Evolutionary conservation across 1,140 invertebrate species (phyloP).

Genomic region (Microplitis mediator): DNA sequence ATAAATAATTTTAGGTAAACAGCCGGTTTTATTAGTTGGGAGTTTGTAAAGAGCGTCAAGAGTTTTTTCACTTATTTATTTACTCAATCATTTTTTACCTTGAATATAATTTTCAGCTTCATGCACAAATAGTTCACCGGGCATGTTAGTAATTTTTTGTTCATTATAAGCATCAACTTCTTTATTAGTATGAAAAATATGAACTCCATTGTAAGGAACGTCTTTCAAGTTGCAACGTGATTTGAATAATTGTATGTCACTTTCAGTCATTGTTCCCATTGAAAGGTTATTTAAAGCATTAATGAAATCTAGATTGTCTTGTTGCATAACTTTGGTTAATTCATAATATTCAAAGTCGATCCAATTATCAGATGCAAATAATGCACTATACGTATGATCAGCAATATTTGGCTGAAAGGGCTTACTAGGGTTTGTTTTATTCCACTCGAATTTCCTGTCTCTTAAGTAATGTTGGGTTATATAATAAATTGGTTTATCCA

Average conservation of each 20-base stretch:
- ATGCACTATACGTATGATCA: neutral
- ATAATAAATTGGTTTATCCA: slow-evolving; percentile 28
- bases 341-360: too few relatives aligned
- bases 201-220: neutral
- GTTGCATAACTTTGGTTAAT: too few relatives aligned
- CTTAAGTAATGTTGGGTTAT: neutral
- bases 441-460: neutral
- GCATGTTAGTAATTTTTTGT: neutral
- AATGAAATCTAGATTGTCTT: too few relatives aligned
- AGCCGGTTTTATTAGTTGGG: neutral
- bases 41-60: neutral
- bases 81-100: neutral
- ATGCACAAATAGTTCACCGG: neutral
- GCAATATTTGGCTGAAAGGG: neutral
- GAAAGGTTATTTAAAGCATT: too few relatives aligned
- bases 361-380: slow-evolving; percentile 3
- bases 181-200: neutral
- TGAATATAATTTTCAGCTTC: neutral
- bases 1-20: neutral
- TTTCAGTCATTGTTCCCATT: slow-evolving; percentile 20
- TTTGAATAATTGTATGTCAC: neutral
- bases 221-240: neutral
- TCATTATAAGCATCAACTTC: neutral
- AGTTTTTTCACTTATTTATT: neutral
- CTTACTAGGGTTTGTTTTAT: neutral